These are phyloP conservation scores for Rhinopithecus roxellana DNA, from an alignment of 2,113 vertebrate genomes.

Conservation along the genomic window DNA sequence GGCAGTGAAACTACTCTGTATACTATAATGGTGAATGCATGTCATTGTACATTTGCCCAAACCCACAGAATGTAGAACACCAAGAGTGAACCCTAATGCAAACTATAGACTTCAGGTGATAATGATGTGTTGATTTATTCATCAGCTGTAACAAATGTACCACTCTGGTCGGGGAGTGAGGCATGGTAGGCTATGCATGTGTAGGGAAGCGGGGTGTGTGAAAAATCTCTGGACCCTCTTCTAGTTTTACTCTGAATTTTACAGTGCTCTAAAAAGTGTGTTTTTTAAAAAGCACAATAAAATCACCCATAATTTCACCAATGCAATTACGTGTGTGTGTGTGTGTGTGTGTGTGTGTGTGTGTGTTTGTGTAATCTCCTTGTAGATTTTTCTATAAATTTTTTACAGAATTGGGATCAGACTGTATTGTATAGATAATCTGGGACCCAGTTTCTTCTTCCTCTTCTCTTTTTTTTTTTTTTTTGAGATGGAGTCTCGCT, in stretches of 20 bases:
- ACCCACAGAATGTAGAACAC: no score
- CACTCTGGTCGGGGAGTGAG: no score
- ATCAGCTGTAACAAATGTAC: not conserved
- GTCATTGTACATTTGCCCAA: not conserved
- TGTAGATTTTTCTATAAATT: not conserved
- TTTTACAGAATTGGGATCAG: not conserved
- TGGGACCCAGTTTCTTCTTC: no score
- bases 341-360: not conserved
- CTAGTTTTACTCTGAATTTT: not conserved
- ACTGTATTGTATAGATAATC: not conserved
- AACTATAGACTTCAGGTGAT: not conserved
- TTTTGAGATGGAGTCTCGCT: no score
- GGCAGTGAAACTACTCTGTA: not conserved
- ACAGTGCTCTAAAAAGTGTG: not conserved
- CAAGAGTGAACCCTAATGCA: not conserved
- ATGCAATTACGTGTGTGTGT: not conserved
- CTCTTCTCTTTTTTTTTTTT: no score
- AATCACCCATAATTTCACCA: not conserved
- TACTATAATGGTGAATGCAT: rapidly evolving
- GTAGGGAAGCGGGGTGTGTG: rapidly evolving
- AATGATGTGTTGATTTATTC: no score
- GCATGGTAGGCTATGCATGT: rapidly evolving
- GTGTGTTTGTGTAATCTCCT: not conserved
- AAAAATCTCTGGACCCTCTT: not conserved
- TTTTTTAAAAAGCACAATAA: not conserved